Conservation (phyloP, 2,113 vertebrate genomes). For the Bothrops jararaca region DNA sequence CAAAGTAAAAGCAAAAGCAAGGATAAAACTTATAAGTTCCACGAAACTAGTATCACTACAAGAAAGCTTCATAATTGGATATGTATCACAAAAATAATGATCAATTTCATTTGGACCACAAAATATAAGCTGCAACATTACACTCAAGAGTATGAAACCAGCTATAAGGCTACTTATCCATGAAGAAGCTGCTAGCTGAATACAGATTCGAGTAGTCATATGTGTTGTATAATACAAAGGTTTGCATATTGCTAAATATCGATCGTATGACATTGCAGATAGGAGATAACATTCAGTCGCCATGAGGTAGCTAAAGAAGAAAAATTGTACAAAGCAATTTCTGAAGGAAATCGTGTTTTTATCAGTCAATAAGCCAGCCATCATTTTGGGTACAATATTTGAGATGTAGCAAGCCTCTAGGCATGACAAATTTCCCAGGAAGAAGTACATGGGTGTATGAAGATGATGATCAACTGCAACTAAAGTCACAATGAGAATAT, state of each 20-base stretch:
- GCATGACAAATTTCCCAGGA: not conserved
- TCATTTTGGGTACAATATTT: not conserved
- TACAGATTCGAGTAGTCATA: conserved; percentile 34
- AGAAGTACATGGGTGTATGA: conserved; percentile 9
- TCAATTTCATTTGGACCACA: conserved; percentile 60
- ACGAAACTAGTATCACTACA: conserved; percentile 51
- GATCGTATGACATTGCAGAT: conserved; percentile 58
- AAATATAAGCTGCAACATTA: conserved; percentile 52
- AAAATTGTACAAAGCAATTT: conserved; percentile 61
- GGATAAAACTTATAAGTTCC: conserved; percentile 51
- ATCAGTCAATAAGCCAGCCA: not conserved
- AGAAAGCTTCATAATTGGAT: conserved; percentile 59
- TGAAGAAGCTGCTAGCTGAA: conserved; percentile 31
- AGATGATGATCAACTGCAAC: not conserved
- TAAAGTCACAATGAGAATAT: not conserved
- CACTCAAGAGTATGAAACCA: conserved; percentile 51
- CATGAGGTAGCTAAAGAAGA: conserved; percentile 62
- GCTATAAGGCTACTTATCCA: conserved; percentile 48
- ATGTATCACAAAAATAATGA: conserved; percentile 63
- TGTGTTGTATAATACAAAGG: conserved; percentile 42
- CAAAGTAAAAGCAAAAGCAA: conserved; percentile 56
- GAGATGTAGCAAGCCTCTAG: not conserved
- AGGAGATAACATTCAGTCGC: conserved; percentile 64
- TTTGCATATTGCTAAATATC: conserved; percentile 54
- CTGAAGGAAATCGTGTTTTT: conserved; percentile 36